Conservation (phyloP, 2,113 vertebrate genomes). For the Indicator maculatus region DNA sequence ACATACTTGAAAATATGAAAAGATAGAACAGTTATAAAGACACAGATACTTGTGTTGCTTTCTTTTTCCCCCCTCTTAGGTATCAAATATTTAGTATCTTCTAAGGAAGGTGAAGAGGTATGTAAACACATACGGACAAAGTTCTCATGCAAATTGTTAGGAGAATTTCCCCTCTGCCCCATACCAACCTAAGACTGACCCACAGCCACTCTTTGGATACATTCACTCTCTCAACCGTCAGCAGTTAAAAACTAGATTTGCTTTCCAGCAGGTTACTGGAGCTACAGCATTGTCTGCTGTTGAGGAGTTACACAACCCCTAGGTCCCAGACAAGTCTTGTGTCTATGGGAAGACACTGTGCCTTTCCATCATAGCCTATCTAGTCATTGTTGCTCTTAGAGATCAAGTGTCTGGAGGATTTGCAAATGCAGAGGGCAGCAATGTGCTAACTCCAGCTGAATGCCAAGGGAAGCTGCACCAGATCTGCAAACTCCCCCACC, state of each 20-base stretch:
- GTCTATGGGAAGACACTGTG: neutral
- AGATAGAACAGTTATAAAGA: neutral
- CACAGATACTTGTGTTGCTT: neutral
- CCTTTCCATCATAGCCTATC: neutral
- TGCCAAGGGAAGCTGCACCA: neutral
- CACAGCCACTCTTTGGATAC: neutral
- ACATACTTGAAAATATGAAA: conserved; percentile 28
- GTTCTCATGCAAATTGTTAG: neutral
- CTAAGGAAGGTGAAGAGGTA: neutral
- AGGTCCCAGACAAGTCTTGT: neutral
- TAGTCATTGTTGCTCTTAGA: neutral
- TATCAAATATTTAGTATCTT: neutral
- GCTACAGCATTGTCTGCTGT: neutral
- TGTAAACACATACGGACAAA: neutral
- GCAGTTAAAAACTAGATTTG: neutral
- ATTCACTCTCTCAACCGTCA: neutral
- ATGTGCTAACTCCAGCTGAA: neutral
- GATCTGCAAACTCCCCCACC: neutral
- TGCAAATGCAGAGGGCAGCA: conserved; percentile 6
- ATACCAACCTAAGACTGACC: neutral
- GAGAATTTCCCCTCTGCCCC: neutral
- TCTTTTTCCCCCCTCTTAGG: neutral
- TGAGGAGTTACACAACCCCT: neutral
- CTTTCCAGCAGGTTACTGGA: neutral
- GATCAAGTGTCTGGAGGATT: neutral